These are phyloP conservation scores for Yponomeuta malinellus DNA, from an alignment of 2,888 invertebrate genomes.

Conservation along the genomic window DNA sequence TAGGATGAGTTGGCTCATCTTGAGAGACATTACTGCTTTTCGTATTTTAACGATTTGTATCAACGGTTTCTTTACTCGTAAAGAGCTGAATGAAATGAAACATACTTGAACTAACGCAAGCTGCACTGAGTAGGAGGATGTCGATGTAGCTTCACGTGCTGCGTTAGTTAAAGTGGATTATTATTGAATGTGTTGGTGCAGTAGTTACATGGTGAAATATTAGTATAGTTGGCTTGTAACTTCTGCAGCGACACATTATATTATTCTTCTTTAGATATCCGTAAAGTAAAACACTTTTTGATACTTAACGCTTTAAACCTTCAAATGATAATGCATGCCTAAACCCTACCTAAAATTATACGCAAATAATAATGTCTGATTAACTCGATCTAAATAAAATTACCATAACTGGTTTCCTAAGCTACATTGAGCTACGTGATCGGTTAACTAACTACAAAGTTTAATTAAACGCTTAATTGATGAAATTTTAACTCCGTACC, in stretches of 20 bases:
- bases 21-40: too few species aligned
- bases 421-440: background rate
- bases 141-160: background rate
- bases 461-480: background rate
- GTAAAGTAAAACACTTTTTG: background rate
- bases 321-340: background rate
- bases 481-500: background rate
- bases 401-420: background rate
- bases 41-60: too few species aligned
- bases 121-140: background rate
- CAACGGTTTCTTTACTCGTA: background rate
- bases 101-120: background rate
- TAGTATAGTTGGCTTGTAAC: background rate
- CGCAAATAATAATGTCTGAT: background rate
- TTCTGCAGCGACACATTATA: background rate
- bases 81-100: slow-evolving; percentile 1
- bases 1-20: too few species aligned
- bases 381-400: background rate
- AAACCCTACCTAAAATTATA: background rate
- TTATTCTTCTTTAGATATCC: background rate
- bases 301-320: background rate
- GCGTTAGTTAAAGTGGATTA: background rate
- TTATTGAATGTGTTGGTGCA: slow-evolving; percentile 1
- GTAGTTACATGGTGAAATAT: background rate
- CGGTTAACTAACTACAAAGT: background rate